These are phyloP conservation scores for Chaunax sp. DNA, from an alignment of 2,797 vertebrate genomes.

Conservation along the genomic window DNA sequence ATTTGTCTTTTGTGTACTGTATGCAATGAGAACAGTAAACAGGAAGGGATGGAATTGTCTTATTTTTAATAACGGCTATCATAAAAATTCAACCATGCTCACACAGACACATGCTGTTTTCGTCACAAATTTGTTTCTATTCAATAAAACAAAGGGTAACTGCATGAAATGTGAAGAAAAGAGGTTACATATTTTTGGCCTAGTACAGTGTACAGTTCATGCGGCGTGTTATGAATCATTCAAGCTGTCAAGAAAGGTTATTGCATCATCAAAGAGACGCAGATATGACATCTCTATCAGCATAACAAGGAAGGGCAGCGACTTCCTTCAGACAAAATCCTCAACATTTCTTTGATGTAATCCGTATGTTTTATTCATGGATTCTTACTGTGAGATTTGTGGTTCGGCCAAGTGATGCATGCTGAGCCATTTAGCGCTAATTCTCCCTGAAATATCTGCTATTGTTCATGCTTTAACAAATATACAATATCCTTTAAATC, in stretches of 20 bases:
- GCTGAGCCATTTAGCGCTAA: slow-evolving; percentile 65
- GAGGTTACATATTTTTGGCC: background rate
- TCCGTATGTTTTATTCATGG: slow-evolving; percentile 67
- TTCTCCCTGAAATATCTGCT: slow-evolving; percentile 59
- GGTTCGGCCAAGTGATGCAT: slow-evolving; percentile 40
- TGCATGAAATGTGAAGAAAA: background rate
- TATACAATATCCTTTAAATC: slow-evolving; percentile 62
- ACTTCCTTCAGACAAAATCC: slow-evolving; percentile 49
- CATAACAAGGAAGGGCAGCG: slow-evolving; percentile 45
- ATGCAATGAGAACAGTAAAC: too few species aligned
- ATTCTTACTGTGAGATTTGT: slow-evolving; percentile 57
- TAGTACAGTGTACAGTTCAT: too few species aligned
- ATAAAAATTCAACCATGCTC: too few species aligned
- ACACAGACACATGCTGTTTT: too few species aligned
- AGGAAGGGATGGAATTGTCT: too few species aligned
- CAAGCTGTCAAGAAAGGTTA: slow-evolving; percentile 44
- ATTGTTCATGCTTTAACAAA: slow-evolving; percentile 55
- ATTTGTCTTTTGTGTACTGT: too few species aligned
- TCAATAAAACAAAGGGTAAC: too few species aligned
- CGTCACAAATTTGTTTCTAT: too few species aligned
- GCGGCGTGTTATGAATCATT: slow-evolving; percentile 48
- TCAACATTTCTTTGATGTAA: slow-evolving; percentile 47
- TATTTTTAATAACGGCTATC: too few species aligned
- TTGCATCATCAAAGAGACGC: slow-evolving; percentile 18
- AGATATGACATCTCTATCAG: slow-evolving; percentile 53